Conservation (phyloP, 2,113 vertebrate species). For the Vulpes lagopus region DNA sequence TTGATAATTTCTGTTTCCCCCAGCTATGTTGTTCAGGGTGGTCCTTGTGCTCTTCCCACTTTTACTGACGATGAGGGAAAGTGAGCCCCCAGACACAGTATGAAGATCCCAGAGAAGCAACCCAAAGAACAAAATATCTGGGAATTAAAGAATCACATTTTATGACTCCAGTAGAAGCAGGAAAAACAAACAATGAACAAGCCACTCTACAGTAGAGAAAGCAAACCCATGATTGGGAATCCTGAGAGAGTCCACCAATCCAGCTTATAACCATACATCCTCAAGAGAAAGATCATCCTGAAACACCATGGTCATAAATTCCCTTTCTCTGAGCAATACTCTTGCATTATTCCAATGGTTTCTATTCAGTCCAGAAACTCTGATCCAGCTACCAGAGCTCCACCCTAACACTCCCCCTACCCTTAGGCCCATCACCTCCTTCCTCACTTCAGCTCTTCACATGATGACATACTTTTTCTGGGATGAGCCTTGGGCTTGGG, state of each 20-base stretch:
- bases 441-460: neutral
- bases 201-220: neutral
- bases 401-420: neutral
- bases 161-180: constrained; percentile 19
- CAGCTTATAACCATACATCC: neutral
- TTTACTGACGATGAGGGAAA: neutral
- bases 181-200: neutral
- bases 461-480: neutral
- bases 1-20: neutral
- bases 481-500: neutral
- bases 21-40: neutral
- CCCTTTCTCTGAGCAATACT: neutral
- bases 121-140: neutral
- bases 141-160: neutral
- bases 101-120: neutral
- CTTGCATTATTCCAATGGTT: neutral
- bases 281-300: neutral
- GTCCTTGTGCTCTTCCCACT: neutral
- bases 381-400: neutral
- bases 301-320: neutral
- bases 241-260: neutral
- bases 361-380: neutral
- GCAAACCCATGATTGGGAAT: neutral
- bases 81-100: neutral
- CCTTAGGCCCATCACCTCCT: neutral